Percentiles rank a stretch among this genome's conserved stretches.
phyloP scores from a whole-genome alignment of 2,888 invertebrate species.

The Lycophotia porphyrea region DNA sequence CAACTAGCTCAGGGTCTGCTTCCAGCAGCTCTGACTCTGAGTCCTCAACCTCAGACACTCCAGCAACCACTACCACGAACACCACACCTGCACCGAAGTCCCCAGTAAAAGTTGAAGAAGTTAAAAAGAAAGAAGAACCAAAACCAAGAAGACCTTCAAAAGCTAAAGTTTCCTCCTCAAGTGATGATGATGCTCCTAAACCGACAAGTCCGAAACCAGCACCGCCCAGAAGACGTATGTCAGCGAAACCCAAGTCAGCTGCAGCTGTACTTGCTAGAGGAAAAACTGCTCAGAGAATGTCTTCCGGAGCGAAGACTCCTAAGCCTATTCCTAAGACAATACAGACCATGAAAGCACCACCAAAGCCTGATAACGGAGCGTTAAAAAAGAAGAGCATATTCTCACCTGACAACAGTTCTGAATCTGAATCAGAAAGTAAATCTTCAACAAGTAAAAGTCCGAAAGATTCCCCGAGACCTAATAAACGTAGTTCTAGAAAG shows the following conservation, averaged over 20 bases:
- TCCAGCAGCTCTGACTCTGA: conserved; percentile 93
- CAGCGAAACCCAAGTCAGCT: conserved; percentile 91
- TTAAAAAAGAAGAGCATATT: conserved; percentile 94
- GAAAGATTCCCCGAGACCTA: conserved; percentile 79
- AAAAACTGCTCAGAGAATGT: conserved; percentile 76
- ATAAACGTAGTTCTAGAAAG: conserved; percentile 80
- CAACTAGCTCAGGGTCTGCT: conserved; percentile 93
- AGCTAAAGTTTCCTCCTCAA: conserved; percentile 89
- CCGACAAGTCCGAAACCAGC: conserved; percentile 79
- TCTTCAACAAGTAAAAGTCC: conserved; percentile 74
- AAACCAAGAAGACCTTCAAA: conserved; percentile 82
- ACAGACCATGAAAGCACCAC: conserved; percentile 75
- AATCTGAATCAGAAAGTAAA: conserved; percentile 85
- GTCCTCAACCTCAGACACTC: conserved; percentile 90
- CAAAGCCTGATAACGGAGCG: conserved; percentile 75
- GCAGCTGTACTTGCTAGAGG: conserved; percentile 91
- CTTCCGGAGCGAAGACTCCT: conserved; percentile 85
- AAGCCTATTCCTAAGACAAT: conserved; percentile 83
- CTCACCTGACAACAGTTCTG: conserved; percentile 93
- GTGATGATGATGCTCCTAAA: conserved; percentile 91
- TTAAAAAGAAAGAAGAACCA: conserved; percentile 81
- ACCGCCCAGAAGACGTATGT: conserved; percentile 88
- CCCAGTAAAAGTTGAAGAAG: conserved; percentile 82
- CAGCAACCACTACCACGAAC: conserved; percentile 69
- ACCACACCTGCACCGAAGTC: conserved; percentile 78